Evolutionary conservation across 1,140 invertebrate genomes (phyloP), one percentile per base, ranked within the genome.

Genomic region (Drosophila nigrodunni): DNA sequence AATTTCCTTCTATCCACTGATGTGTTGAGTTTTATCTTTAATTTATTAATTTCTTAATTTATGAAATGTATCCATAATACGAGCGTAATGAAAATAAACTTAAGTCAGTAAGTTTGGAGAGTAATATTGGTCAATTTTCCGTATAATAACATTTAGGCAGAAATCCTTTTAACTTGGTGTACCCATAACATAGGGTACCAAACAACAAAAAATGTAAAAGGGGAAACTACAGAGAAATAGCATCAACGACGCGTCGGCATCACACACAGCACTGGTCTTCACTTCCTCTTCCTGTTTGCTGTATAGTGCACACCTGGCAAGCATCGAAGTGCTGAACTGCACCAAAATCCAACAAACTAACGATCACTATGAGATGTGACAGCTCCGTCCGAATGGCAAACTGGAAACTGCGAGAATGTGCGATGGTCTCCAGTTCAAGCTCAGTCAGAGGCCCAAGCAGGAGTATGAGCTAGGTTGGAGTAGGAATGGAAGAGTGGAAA

Each of bases 281-380:
- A 78, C 58, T 88, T 88, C 70, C 81, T 83, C 58, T 76, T 74
- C 66, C 81, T 77, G 68, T 30, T 50, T 30, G 25, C 25, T 30
- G 25, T 30, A 30, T 30, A 30, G 25, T 30, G 8, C 54, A 72
- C 76, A 58, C 71, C 54, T 39, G 49, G 57, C 58, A 21, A 21
- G 18, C 18, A 1, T 21, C 18, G 18, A 59, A 59, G 55, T 50
- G 64, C 61, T 69, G 52, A 41, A 62, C 73, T 74, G 50, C 57
- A 78, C 44, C 60, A 74, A 77, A 80, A 78, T 49, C 34, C 60
- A 78, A 77, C 37, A 67, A 70, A 62, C 75, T 83, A 77, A 67
- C 82, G 64, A 80, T 74, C 68, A 54, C 41, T 60, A 43, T 46
- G 65, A 47, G 55, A 8, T 54, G 55, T 34, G 41, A 46, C 34